Evolutionary conservation across 2,113 vertebrate genomes (phyloP).

Genomic region (Grammomys dolichurus): DNA sequence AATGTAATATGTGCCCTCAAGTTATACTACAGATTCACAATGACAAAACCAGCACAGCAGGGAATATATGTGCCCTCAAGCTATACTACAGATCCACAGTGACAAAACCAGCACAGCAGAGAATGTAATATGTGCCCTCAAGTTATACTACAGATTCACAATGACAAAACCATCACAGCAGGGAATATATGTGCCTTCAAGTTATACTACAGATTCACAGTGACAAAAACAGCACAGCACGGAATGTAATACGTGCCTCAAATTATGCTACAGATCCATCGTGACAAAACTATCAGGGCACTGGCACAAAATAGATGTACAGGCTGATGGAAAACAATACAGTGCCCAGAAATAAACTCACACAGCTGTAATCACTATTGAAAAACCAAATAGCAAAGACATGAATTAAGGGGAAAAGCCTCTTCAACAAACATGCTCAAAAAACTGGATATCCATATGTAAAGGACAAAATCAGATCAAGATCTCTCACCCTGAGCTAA

Average conservation of each 20-base stretch:
- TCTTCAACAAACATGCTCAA: not conserved
- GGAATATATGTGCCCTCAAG: not conserved
- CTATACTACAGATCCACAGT: not conserved
- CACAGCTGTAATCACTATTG: not conserved
- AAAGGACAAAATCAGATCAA: not conserved
- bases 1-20: not conserved
- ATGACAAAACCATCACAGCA: not conserved
- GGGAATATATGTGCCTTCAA: not conserved
- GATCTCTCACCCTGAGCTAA: not conserved
- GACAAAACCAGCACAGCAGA: not conserved
- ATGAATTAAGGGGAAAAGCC: not conserved
- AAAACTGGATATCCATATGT: not conserved
- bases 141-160: not conserved
- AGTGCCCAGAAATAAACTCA: not conserved
- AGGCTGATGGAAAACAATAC: not conserved
- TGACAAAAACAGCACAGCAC: not conserved
- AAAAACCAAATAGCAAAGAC: not conserved
- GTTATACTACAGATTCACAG: not conserved
- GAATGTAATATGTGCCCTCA: not conserved
- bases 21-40: not conserved
- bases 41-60: not conserved
- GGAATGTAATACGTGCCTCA: not conserved
- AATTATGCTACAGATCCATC: not conserved
- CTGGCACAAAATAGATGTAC: not conserved
- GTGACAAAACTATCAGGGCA: not conserved